Conservation (phyloP, 2,113 vertebrate genomes). For the Anhinga anhinga region DNA sequence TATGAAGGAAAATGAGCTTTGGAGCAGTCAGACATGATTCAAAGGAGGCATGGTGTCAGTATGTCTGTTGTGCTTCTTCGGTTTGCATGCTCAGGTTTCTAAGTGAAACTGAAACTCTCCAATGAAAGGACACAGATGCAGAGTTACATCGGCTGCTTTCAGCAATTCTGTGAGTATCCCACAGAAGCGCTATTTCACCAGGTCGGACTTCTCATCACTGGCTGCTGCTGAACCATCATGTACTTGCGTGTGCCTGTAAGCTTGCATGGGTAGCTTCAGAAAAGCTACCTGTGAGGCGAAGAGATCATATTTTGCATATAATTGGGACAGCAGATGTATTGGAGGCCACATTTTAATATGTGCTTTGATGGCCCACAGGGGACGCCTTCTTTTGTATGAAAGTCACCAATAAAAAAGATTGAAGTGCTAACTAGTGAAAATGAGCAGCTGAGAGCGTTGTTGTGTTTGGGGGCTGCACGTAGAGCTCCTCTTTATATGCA, state of each 20-base stretch:
- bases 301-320: fast-evolving
- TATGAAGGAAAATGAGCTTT: neutral
- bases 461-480: neutral
- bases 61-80: neutral
- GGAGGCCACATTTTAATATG: neutral
- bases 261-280: neutral
- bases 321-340: neutral
- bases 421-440: neutral
- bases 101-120: neutral
- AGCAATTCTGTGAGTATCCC: neutral
- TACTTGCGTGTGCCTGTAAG: neutral
- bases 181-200: fast-evolving
- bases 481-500: neutral
- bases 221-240: fast-evolving
- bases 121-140: neutral
- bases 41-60: neutral
- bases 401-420: neutral
- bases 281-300: neutral
- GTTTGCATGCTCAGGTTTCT: neutral
- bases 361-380: neutral
- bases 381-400: neutral
- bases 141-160: neutral
- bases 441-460: neutral
- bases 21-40: fast-evolving
- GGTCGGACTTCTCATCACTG: fast-evolving